Conservation (phyloP, 2,797 vertebrate species). For the Nannoperca obscura region DNA sequence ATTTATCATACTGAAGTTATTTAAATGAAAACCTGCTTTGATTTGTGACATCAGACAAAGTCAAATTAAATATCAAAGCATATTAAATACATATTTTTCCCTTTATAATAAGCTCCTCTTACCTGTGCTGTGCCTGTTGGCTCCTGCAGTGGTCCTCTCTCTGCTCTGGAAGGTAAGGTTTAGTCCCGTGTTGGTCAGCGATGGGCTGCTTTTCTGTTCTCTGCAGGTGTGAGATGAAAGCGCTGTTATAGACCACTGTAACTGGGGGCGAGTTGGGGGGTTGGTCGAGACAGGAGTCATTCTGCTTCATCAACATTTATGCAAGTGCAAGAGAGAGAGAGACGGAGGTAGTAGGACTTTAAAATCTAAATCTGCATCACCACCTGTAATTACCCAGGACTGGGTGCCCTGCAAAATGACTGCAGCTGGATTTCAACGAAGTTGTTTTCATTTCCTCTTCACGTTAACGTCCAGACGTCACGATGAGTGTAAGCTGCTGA, state of each 20-base stretch:
- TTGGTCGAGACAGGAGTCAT: neutral
- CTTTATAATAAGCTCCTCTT: neutral
- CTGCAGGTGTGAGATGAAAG: conserved; percentile 62
- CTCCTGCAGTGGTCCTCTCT: neutral
- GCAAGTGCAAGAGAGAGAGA: neutral
- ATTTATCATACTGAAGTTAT: neutral
- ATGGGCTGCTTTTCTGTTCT: conserved; percentile 24
- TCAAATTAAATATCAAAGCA: neutral
- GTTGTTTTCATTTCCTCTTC: neutral
- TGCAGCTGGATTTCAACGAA: neutral
- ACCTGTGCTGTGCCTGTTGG: conserved; percentile 30
- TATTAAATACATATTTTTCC: neutral
- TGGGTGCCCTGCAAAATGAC: conserved; percentile 8
- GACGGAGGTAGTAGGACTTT: neutral
- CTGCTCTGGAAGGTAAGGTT: neutral
- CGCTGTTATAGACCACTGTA: conserved; percentile 27
- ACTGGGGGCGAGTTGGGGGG: neutral
- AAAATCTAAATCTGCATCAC: conserved; percentile 22
- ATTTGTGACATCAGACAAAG: neutral
- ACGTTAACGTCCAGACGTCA: neutral
- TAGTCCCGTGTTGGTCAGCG: neutral
- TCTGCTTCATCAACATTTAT: neutral
- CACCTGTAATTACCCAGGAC: conserved; percentile 41
- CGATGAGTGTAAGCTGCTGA: neutral
- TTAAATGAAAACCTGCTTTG: neutral